phyloP scores from a whole-genome alignment of 2,888 invertebrate genomes.

The Eumacrocentrus americanus region DNA sequence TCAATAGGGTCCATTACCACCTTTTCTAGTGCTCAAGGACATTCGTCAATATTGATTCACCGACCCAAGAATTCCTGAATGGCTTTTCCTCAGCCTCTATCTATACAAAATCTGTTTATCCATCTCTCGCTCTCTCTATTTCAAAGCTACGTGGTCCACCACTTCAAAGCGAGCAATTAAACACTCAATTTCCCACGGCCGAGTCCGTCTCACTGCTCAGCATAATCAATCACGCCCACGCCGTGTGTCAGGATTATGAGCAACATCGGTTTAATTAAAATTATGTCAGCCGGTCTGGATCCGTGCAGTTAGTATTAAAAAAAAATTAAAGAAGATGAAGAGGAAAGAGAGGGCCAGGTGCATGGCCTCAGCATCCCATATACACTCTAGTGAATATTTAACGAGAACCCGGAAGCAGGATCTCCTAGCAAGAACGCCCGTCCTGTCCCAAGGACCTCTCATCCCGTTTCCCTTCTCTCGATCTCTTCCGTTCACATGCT shows the following conservation, averaged over 20 bases:
- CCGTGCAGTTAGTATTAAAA: no score
- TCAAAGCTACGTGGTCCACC: neutral
- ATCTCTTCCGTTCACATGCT: slow-evolving; percentile 28
- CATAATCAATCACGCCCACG: neutral
- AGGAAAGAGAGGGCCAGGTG: slow-evolving; percentile 42
- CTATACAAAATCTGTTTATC: neutral
- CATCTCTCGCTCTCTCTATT: neutral
- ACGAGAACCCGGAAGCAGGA: slow-evolving; percentile 56
- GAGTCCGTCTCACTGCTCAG: neutral
- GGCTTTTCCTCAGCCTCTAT: neutral
- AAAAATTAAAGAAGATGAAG: no score
- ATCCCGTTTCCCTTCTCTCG: slow-evolving; percentile 30
- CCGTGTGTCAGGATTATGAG: neutral
- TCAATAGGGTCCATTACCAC: neutral
- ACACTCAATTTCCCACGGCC: slow-evolving; percentile 13
- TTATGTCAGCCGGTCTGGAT: neutral
- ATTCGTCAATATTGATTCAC: neutral
- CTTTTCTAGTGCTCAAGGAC: neutral
- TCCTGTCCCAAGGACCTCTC: slow-evolving; percentile 56
- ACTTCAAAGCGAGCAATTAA: slow-evolving; percentile 3
- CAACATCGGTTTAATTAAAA: neutral
- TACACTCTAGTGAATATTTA: slow-evolving; percentile 16
- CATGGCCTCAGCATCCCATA: slow-evolving; percentile 32
- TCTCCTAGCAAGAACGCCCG: slow-evolving; percentile 50
- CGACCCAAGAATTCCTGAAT: neutral